phyloP scores from a whole-genome alignment of 2,888 invertebrate species.

The Apodemia zela region DNA sequence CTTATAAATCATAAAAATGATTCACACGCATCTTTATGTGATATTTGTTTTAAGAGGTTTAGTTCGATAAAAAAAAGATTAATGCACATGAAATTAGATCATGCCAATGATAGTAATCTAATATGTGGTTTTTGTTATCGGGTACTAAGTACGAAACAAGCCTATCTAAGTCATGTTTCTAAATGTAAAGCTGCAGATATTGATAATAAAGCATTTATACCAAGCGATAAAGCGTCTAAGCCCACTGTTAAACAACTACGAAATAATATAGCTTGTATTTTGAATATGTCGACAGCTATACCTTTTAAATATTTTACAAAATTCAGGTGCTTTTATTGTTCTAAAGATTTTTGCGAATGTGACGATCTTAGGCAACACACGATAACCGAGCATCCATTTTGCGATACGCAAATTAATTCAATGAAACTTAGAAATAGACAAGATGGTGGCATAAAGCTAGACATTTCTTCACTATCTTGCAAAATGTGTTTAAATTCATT shows the following conservation, averaged over 20 bases:
- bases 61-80: conserved; percentile 43
- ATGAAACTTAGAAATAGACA: conserved; percentile 54
- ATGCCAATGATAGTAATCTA: conserved; percentile 34
- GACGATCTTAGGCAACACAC: conserved; percentile 57
- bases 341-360: conserved; percentile 54
- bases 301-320: conserved; percentile 62
- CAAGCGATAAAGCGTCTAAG: conserved; percentile 41
- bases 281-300: conserved; percentile 60
- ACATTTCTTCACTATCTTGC: conserved; percentile 50
- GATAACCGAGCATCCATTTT: conserved; percentile 49
- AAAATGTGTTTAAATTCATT: conserved; percentile 48
- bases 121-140: conserved; percentile 51
- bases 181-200: conserved; percentile 26
- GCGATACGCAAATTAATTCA: conserved; percentile 51
- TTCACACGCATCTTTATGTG: conserved; percentile 49
- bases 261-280: conserved; percentile 49
- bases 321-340: conserved; percentile 65
- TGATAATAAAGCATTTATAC: conserved; percentile 21
- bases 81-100: conserved; percentile 50
- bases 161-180: conserved; percentile 20
- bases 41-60: conserved; percentile 52
- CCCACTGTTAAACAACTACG: conserved; percentile 47
- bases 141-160: conserved; percentile 41
- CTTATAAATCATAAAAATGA: conserved; percentile 44
- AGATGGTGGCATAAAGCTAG: conserved; percentile 59